A percentile compares a stretch with the other conserved stretches of the same genome.
phyloP scores from a whole-genome alignment of 2,797 vertebrate species.

The Phyllotis vaccarum region DNA sequence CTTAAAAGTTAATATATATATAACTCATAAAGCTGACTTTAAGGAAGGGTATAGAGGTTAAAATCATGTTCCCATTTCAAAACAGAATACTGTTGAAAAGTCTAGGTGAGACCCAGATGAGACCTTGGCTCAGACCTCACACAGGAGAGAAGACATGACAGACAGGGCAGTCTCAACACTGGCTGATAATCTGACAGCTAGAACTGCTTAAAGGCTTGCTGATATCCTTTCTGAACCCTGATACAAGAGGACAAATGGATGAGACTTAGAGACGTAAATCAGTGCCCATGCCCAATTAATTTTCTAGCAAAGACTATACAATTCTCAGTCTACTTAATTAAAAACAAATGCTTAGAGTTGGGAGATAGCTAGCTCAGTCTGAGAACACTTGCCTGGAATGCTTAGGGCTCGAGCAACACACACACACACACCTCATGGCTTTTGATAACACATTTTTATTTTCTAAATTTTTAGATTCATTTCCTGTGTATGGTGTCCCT shows the following conservation, averaged over 20 bases:
- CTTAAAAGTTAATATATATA: constrained; percentile 30
- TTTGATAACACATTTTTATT: constrained; percentile 54
- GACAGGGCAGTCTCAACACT: not conserved
- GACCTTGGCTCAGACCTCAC: not conserved
- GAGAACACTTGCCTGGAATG: not conserved
- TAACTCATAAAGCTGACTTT: constrained; percentile 14
- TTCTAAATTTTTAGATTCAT: not conserved
- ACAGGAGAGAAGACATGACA: not conserved
- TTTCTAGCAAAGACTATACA: constrained; percentile 50
- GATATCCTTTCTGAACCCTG: constrained; percentile 34
- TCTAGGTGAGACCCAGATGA: not conserved
- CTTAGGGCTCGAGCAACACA: not conserved
- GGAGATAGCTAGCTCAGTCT: not conserved
- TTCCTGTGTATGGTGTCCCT: not conserved
- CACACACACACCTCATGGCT: not conserved
- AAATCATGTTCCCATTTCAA: constrained; percentile 21
- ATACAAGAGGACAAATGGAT: constrained; percentile 19
- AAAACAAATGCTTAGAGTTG: constrained; percentile 35
- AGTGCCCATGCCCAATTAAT: not conserved
- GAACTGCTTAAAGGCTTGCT: not conserved
- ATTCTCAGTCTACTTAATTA: constrained; percentile 56
- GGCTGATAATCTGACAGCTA: not conserved
- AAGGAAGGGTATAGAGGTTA: not conserved
- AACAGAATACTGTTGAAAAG: constrained; percentile 1
- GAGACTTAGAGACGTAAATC: constrained; percentile 29